Evolutionary conservation across 1,140 invertebrate species (phyloP), one percentile per base, ranked within the genome.

Genomic region (Tetraneura akinire): DNA sequence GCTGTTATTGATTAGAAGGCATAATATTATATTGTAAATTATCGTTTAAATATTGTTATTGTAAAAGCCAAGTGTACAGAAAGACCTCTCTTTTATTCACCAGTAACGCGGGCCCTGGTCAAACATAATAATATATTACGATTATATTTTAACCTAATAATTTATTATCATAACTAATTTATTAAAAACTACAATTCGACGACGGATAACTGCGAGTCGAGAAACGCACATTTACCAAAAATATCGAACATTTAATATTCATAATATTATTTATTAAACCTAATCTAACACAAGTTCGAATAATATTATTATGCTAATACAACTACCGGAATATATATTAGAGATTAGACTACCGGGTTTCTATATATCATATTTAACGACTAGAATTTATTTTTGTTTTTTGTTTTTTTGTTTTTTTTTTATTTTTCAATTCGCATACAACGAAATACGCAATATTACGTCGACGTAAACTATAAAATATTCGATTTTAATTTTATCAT

Each of bases 381-480:
- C 68, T 51, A 71, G 68, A 71, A 71, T 29, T 49, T 49, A 70
- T 49, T n/a, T n/a, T n/a, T n/a, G n/a, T n/a, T n/a, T n/a, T n/a
- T n/a, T n/a, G n/a, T n/a, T n/a, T n/a, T n/a, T n/a, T n/a, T n/a
- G n/a, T n/a, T n/a, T n/a, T n/a, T n/a, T n/a, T 4, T 37, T 37
- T 37, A 37, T 37, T 37, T 71, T 32, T n/a, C n/a, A 29, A 49
- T 8, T 51, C 42, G 42, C 21, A n/a, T 47, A 23, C 49, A 49
- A 70, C 18, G 5, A 49, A 66, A 16, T 10, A 70, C 18, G 5
- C 26, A 66, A 16, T 10, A 45, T 23, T 23, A 13, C n/a, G 9
- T 21, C 42, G 21, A 29, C 23, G 37, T 21, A 68, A 29, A 51
- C 47, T 18, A 18, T 11, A 23, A 1, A 26, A 42, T 42, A 21